phyloP scores from a whole-genome alignment of 2,888 invertebrate species.

The Chymomyza caudatula region DNA sequence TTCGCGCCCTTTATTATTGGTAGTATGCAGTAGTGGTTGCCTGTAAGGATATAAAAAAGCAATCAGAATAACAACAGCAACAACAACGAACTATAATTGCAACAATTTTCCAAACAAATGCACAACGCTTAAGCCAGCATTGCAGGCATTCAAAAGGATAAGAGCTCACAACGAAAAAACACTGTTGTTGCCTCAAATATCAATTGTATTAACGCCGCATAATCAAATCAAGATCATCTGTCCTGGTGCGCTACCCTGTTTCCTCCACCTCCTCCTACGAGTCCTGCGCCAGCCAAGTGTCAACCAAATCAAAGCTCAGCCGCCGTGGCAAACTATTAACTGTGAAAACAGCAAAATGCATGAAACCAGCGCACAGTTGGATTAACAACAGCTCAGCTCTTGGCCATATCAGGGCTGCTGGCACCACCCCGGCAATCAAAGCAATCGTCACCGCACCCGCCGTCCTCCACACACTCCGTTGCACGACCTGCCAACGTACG shows the following conservation, averaged over 20 bases:
- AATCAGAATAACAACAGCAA: slow-evolving; percentile 54
- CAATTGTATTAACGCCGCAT: slow-evolving; percentile 70
- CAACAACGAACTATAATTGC: slow-evolving; percentile 11
- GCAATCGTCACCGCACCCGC: slow-evolving; percentile 24
- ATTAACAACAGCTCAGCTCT: slow-evolving; percentile 50
- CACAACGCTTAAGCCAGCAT: slow-evolving; percentile 32
- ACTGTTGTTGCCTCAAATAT: slow-evolving; percentile 49
- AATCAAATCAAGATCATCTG: slow-evolving; percentile 73
- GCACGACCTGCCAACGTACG: slow-evolving; percentile 56
- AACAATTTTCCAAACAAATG: slow-evolving; percentile 28
- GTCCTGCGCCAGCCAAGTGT: slow-evolving; percentile 15
- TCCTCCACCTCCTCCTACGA: not conserved
- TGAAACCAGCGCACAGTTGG: slow-evolving; percentile 55
- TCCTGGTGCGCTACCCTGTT: slow-evolving; percentile 22
- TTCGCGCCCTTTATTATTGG: not conserved
- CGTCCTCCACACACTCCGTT: not conserved
- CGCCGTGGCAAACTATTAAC: slow-evolving; percentile 70
- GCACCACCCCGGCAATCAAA: slow-evolving; percentile 55
- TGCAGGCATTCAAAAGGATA: slow-evolving; percentile 32
- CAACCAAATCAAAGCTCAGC: slow-evolving; percentile 62
- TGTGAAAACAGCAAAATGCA: slow-evolving; percentile 61
- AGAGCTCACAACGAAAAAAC: slow-evolving; percentile 31
- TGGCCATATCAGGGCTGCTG: slow-evolving; percentile 2
- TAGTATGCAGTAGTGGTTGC: slow-evolving; percentile 4
- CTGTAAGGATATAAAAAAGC: slow-evolving; percentile 45